phyloP scores from a whole-genome alignment of 2,113 vertebrate genomes.

The Perca schrenkii region DNA sequence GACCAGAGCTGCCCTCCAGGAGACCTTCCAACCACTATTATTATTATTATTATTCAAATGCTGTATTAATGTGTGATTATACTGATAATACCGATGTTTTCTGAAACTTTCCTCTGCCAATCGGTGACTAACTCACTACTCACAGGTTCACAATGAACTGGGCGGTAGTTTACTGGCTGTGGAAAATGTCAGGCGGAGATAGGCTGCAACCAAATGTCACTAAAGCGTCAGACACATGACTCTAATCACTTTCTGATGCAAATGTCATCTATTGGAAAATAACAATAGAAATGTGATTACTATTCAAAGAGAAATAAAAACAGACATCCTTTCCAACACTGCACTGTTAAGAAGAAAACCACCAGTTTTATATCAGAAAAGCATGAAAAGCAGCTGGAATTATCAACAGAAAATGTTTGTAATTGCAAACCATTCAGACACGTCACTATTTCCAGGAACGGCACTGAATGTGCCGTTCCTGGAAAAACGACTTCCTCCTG shows the following conservation, averaged over 20 bases:
- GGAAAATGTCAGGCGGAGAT: slow-evolving; percentile 69
- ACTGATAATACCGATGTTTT: slow-evolving; percentile 1
- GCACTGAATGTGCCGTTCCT: neutral
- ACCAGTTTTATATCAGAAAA: neutral
- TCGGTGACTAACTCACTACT: slow-evolving; percentile 47
- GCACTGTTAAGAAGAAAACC: neutral
- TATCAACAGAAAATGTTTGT: neutral
- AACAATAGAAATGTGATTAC: slow-evolving; percentile 21
- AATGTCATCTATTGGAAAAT: slow-evolving; percentile 51
- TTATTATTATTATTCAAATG: neutral
- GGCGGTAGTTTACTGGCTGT: slow-evolving; percentile 30
- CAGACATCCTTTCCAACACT: neutral
- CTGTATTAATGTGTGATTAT: slow-evolving; percentile 9
- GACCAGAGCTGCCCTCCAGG: neutral
- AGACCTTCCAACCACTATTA: neutral
- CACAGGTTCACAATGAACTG: slow-evolving; percentile 44
- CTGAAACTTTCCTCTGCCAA: neutral
- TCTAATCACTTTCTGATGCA: slow-evolving; percentile 36
- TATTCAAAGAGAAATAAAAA: slow-evolving; percentile 23
- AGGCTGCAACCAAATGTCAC: slow-evolving; percentile 58
- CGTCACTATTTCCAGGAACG: neutral
- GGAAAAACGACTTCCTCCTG: neutral
- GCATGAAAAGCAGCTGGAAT: neutral
- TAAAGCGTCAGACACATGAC: slow-evolving; percentile 28
- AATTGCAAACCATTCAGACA: neutral